Evolutionary conservation across 1,140 invertebrate genomes (phyloP).

Genomic region (Andricus grossulariae): DNA sequence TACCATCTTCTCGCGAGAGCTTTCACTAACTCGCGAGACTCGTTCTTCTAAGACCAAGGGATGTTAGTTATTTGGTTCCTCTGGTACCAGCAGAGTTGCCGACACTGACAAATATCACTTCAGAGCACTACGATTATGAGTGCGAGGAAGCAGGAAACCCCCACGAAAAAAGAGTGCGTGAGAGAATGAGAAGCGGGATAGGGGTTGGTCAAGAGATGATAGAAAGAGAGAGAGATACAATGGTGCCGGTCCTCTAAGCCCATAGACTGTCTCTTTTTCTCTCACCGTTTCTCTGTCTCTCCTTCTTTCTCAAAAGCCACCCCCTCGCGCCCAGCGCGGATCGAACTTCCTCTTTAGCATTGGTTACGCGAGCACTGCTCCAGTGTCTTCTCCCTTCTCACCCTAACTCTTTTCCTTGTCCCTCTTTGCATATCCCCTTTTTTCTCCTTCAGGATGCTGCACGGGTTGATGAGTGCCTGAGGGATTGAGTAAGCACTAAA

Average conservation of each 20-base stretch:
- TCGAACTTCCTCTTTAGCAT: conserved; percentile 17
- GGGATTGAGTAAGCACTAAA: too few relatives aligned
- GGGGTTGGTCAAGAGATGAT: conserved; percentile 30
- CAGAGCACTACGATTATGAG: conserved; percentile 60
- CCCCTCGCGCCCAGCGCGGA: conserved; percentile 18
- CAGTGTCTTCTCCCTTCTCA: too few relatives aligned
- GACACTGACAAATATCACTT: conserved; percentile 68
- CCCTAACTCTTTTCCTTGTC: too few relatives aligned
- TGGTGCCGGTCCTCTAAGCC: background rate
- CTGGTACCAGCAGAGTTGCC: conserved; percentile 48
- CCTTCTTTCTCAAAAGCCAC: conserved; percentile 13
- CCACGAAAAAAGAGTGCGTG: conserved; percentile 33
- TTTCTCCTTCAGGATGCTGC: too few relatives aligned
- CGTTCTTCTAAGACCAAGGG: conserved; percentile 15
- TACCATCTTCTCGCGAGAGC: conserved; percentile 5
- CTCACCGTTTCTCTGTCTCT: conserved; percentile 5
- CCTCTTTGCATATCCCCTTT: too few relatives aligned
- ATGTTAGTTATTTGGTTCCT: background rate
- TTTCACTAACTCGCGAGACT: background rate
- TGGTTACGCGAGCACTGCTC: conserved; percentile 28
- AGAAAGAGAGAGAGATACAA: conserved; percentile 33
- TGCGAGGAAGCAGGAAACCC: conserved; percentile 50
- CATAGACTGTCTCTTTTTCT: conserved; percentile 25
- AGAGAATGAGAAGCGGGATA: conserved; percentile 39
- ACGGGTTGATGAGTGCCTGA: too few relatives aligned